A percentile compares a stretch with the other conserved stretches of the same genome.
Evolutionary conservation across 1,140 invertebrate species (phyloP).

Genomic region (Telenomus remus): DNA sequence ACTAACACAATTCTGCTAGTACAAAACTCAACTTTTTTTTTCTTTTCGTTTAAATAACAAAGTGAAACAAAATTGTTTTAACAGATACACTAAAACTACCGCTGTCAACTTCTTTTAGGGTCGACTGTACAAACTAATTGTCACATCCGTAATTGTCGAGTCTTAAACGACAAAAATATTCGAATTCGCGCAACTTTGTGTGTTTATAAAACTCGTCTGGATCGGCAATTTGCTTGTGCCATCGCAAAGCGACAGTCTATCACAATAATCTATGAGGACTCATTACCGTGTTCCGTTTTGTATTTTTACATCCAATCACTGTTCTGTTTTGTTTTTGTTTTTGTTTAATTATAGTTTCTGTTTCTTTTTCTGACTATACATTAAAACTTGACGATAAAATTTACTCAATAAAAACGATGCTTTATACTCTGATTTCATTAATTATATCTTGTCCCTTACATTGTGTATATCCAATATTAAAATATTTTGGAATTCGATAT

Average conservation of each 20-base stretch:
- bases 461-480: slow-evolving; percentile 59
- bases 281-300: slow-evolving; percentile 40
- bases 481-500: slow-evolving; percentile 64
- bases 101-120: too few relatives aligned
- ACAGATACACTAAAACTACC: too few relatives aligned
- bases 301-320: slow-evolving; percentile 11
- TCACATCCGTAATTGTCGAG: too few relatives aligned
- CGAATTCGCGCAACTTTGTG: slow-evolving; percentile 14
- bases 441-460: slow-evolving; percentile 10
- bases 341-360: too few relatives aligned
- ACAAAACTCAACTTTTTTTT: too few relatives aligned
- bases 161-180: not conserved
- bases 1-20: too few relatives aligned
- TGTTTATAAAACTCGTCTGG: slow-evolving; percentile 39
- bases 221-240: slow-evolving; percentile 45
- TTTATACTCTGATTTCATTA: slow-evolving; percentile 22
- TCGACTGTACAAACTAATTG: too few relatives aligned
- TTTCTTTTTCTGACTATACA: slow-evolving; percentile 1
- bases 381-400: slow-evolving; percentile 39
- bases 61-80: too few relatives aligned
- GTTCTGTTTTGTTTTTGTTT: too few relatives aligned
- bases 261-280: slow-evolving; percentile 65
- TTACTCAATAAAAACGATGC: slow-evolving; percentile 35
- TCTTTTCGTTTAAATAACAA: too few relatives aligned
- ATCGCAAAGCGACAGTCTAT: slow-evolving; percentile 58